Evolutionary conservation across 2,113 vertebrate genomes (phyloP).

Genomic region (Chamaetylas fuelleborni): DNA sequence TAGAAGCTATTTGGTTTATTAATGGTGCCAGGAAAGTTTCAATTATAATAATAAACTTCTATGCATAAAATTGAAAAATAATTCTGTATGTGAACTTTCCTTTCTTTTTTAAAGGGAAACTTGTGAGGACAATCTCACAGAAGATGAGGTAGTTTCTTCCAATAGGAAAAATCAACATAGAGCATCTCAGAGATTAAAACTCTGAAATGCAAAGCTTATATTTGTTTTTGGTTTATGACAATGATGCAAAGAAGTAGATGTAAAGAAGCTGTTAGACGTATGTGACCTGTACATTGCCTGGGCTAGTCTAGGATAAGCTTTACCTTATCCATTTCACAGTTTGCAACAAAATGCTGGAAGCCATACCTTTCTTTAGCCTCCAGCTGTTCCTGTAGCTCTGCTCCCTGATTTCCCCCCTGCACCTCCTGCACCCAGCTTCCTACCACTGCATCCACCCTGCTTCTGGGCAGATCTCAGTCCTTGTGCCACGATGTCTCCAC

Average conservation of each 20-base stretch:
- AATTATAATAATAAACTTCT: neutral
- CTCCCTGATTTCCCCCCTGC: neutral
- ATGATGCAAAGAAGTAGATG: neutral
- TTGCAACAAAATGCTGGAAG: neutral
- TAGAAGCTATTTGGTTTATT: neutral
- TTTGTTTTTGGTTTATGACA: neutral
- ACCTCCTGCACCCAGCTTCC: neutral
- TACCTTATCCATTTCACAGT: neutral
- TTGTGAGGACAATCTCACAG: neutral
- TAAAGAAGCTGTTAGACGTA: neutral
- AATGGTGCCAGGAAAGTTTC: neutral
- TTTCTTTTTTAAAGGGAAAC: neutral
- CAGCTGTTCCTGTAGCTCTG: neutral
- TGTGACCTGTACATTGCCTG: neutral
- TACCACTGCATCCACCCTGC: neutral
- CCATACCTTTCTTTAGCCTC: rapidly evolving
- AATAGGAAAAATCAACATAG: neutral
- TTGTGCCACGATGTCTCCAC: neutral
- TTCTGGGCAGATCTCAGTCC: neutral
- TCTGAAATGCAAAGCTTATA: neutral
- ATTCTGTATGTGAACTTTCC: neutral
- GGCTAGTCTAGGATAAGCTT: neutral
- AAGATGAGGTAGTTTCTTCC: neutral
- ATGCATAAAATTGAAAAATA: neutral
- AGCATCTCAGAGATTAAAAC: neutral